Conservation (phyloP, 2,888 invertebrate genomes). For the Drosophila acutilabella region DNA sequence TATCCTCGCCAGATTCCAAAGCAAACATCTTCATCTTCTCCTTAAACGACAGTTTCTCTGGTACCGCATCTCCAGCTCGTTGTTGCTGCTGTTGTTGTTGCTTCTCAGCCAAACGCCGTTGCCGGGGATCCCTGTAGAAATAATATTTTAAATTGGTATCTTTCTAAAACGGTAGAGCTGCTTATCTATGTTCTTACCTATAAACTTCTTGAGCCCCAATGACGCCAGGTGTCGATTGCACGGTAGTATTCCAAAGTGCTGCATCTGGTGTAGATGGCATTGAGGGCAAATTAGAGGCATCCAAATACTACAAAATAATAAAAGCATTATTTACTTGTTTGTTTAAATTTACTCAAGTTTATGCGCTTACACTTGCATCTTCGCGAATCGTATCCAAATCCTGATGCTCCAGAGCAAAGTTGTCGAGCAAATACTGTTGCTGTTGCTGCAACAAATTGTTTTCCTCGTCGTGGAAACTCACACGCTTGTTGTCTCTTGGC, state of each 20-base stretch:
- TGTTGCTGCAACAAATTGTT: slow-evolving; percentile 76
- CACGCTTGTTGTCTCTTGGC: slow-evolving; percentile 87
- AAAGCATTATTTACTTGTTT: neutral
- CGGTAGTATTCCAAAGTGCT: slow-evolving; percentile 84
- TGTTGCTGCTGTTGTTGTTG: slow-evolving; percentile 88
- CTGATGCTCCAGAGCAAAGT: slow-evolving; percentile 63
- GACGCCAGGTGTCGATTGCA: slow-evolving; percentile 94
- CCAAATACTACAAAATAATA: slow-evolving; percentile 85
- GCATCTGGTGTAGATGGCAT: slow-evolving; percentile 89
- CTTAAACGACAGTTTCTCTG: slow-evolving; percentile 97
- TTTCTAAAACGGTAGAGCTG: neutral
- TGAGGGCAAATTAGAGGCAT: slow-evolving; percentile 91
- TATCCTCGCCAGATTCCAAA: slow-evolving; percentile 96
- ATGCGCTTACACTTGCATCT: slow-evolving; percentile 92
- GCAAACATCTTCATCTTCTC: slow-evolving; percentile 99
- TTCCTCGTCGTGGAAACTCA: slow-evolving; percentile 91
- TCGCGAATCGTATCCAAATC: slow-evolving; percentile 87
- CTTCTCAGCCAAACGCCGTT: slow-evolving; percentile 94
- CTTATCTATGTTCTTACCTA: slow-evolving; percentile 86
- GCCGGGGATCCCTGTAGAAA: slow-evolving; percentile 92
- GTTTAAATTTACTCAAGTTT: neutral
- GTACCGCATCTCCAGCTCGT: slow-evolving; percentile 86
- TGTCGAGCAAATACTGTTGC: slow-evolving; percentile 66
- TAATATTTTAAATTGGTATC: neutral
- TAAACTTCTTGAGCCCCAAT: slow-evolving; percentile 99